These are phyloP conservation scores for Pygmarrhopalites habei DNA, from an alignment of 1,140 invertebrate species.

Conservation along the genomic window DNA sequence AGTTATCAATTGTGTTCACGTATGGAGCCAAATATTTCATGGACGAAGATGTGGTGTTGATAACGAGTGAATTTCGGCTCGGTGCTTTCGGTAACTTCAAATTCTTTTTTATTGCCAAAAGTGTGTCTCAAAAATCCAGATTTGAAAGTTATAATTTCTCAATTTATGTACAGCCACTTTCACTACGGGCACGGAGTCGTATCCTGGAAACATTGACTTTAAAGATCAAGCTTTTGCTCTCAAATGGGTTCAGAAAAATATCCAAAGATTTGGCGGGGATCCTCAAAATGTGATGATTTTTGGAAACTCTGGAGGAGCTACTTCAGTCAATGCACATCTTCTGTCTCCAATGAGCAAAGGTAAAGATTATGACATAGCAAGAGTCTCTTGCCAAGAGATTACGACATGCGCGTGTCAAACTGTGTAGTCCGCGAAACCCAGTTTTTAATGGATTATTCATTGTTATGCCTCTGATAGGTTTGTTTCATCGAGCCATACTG, in stretches of 20 bases:
- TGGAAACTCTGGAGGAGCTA: constrained; percentile 40
- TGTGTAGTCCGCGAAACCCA: too few relatives aligned
- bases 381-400: too few relatives aligned
- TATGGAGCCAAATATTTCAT: constrained; percentile 1
- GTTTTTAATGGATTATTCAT: too few relatives aligned
- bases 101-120: too few relatives aligned
- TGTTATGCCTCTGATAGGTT: neutral
- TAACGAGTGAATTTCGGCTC: neutral
- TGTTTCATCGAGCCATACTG: neutral
- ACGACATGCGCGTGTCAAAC: too few relatives aligned
- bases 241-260: constrained; percentile 3
- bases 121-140: too few relatives aligned
- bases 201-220: neutral
- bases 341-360: constrained; percentile 32
- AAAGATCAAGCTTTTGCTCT: neutral
- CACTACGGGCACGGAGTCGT: neutral
- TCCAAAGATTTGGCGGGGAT: neutral
- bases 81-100: neutral
- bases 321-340: constrained; percentile 22
- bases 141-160: too few relatives aligned
- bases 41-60: neutral
- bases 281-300: constrained; percentile 37
- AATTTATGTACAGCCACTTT: neutral
- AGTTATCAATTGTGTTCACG: too few relatives aligned
- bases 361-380: too few relatives aligned